These are phyloP conservation scores for Ophioninae sp. DNA, from an alignment of 2,888 invertebrate genomes.

Conservation along the genomic window DNA sequence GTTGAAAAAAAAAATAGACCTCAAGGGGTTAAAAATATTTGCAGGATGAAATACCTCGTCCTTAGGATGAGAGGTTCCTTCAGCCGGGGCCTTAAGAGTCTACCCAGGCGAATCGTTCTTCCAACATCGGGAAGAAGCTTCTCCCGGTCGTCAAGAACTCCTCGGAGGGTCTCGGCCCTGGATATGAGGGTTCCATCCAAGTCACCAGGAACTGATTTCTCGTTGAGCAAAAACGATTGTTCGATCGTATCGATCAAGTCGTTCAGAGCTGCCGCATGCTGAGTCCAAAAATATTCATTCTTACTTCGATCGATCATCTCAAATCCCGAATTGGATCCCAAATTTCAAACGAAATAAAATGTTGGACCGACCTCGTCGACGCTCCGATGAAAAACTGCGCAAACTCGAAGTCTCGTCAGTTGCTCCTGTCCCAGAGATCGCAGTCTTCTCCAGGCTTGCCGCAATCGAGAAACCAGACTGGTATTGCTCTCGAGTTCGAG, in stretches of 20 bases:
- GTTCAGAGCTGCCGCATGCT: conserved; percentile 85
- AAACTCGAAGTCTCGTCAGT: conserved; percentile 88
- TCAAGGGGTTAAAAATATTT: background rate
- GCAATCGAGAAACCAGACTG: conserved; percentile 83
- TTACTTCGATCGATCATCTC: background rate
- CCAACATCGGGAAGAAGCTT: conserved; percentile 87
- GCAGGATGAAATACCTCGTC: conserved; percentile 68
- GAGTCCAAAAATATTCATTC: background rate
- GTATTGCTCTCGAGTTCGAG: conserved; percentile 84
- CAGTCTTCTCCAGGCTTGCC: conserved; percentile 87
- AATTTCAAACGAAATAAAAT: background rate
- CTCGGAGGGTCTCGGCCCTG: conserved; percentile 80
- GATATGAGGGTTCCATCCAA: conserved; percentile 43
- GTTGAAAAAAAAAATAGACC: too few species aligned
- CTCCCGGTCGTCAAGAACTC: conserved; percentile 84
- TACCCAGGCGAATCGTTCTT: conserved; percentile 87
- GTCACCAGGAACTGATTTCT: conserved; percentile 49
- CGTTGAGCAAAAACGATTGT: conserved; percentile 64
- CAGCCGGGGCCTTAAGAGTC: conserved; percentile 85
- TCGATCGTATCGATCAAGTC: conserved; percentile 84
- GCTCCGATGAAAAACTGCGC: conserved; percentile 89
- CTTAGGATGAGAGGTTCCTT: conserved; percentile 84
- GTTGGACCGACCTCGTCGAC: conserved; percentile 74
- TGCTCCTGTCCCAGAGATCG: conserved; percentile 88
- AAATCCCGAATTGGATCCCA: background rate